phyloP scores from a whole-genome alignment of 2,888 invertebrate genomes.

The Toxonevra muliebris region DNA sequence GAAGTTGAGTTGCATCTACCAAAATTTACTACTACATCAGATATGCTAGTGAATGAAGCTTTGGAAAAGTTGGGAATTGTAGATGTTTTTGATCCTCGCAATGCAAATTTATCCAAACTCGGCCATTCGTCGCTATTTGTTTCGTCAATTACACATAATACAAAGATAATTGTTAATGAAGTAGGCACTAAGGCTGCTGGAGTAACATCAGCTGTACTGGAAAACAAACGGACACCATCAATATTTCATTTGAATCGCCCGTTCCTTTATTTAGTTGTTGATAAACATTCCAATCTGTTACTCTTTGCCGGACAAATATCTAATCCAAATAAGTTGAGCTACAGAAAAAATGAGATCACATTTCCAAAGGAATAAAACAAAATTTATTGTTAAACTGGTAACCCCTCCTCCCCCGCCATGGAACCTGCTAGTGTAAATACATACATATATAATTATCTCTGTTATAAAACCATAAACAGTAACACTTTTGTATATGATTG shows the following conservation, averaged over 20 bases:
- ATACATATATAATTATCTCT: too few species aligned
- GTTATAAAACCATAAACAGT: too few species aligned
- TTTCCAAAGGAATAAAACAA: not conserved
- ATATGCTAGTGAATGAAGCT: conserved; percentile 70
- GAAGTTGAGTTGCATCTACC: conserved; percentile 74
- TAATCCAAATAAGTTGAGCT: conserved; percentile 7
- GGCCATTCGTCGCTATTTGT: conserved; percentile 69
- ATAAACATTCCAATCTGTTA: conserved; percentile 71
- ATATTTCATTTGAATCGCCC: conserved; percentile 73
- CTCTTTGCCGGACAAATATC: conserved; percentile 71
- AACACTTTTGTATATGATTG: too few species aligned
- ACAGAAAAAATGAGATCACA: not conserved
- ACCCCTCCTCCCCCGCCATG: too few species aligned
- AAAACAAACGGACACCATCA: conserved; percentile 67
- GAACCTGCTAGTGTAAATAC: too few species aligned
- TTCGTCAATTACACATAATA: conserved; percentile 75
- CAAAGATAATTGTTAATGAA: conserved; percentile 79
- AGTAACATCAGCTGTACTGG: conserved; percentile 65
- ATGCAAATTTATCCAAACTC: conserved; percentile 70
- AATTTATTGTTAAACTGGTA: too few species aligned
- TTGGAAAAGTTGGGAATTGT: conserved; percentile 73
- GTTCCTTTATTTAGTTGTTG: conserved; percentile 75
- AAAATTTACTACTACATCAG: conserved; percentile 71
- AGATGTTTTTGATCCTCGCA: conserved; percentile 71
- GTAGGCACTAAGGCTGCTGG: conserved; percentile 78